Conservation (phyloP, 2,888 invertebrate species). For the Andrena haemorrhoa region DNA sequence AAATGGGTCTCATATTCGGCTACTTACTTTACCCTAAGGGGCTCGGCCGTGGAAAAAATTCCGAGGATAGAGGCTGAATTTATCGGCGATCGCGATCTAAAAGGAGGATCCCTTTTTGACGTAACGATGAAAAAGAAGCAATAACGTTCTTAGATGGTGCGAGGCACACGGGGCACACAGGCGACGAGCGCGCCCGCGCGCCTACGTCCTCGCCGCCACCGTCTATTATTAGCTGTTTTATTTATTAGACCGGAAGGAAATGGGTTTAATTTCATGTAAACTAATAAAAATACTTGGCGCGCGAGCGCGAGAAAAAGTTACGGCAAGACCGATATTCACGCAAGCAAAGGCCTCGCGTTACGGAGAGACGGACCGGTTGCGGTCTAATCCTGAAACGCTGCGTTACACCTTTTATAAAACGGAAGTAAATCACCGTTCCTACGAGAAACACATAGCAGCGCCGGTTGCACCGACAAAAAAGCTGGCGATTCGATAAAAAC, state of each 20-base stretch:
- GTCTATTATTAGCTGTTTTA: slow-evolving; percentile 61
- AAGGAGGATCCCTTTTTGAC: slow-evolving; percentile 61
- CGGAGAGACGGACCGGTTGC: slow-evolving; percentile 44
- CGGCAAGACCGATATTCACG: slow-evolving; percentile 60
- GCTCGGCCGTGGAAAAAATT: slow-evolving; percentile 29
- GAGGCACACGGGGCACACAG: slow-evolving; percentile 7
- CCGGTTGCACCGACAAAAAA: slow-evolving; percentile 13
- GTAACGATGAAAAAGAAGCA: slow-evolving; percentile 62
- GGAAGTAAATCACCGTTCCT: slow-evolving; percentile 48
- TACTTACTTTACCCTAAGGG: no score
- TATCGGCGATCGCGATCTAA: slow-evolving; percentile 50
- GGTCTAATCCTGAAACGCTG: slow-evolving; percentile 57
- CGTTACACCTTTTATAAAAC: slow-evolving; percentile 46
- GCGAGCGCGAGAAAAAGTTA: slow-evolving; percentile 59
- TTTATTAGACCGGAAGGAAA: slow-evolving; percentile 66
- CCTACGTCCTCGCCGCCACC: slow-evolving; percentile 18
- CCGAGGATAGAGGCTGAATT: slow-evolving; percentile 53
- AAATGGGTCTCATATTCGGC: no score
- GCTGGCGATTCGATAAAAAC: slow-evolving; percentile 8
- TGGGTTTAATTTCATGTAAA: slow-evolving; percentile 67
- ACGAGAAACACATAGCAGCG: slow-evolving; percentile 36
- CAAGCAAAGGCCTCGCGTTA: slow-evolving; percentile 49
- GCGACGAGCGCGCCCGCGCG: slow-evolving; percentile 23
- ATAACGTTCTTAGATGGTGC: slow-evolving; percentile 48
- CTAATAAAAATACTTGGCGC: slow-evolving; percentile 65